A percentile compares a stretch with the other conserved stretches of the same genome.
Evolutionary conservation across 2,888 invertebrate genomes (phyloP).

Genomic region (Phyllotreta striolata): DNA sequence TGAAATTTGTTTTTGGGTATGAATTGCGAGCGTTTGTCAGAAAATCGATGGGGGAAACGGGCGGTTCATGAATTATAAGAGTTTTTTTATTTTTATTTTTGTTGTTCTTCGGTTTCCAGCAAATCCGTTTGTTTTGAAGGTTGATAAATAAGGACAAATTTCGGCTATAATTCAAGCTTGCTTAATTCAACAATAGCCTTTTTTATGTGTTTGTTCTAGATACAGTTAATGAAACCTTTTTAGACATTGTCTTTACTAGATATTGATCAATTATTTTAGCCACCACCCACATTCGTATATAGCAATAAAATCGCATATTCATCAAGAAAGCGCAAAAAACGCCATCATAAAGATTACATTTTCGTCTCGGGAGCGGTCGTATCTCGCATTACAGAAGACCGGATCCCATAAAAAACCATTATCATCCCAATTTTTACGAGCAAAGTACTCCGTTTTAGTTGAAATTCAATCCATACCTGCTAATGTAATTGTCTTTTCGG

Average conservation of each 20-base stretch:
- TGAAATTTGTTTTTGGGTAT: constrained; percentile 20
- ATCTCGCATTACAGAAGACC: neutral
- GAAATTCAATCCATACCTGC: constrained; percentile 26
- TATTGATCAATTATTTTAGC: too few species aligned
- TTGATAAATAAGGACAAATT: too few species aligned
- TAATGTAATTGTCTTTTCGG: constrained; percentile 21
- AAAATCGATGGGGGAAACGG: constrained; percentile 16
- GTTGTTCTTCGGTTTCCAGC: too few species aligned
- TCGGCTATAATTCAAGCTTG: too few species aligned
- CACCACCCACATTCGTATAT: too few species aligned
- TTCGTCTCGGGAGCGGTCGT: neutral
- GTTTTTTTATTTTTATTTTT: neutral
- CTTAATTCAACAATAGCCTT: too few species aligned
- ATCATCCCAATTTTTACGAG: constrained; percentile 15
- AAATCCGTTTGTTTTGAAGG: too few species aligned
- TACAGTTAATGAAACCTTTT: too few species aligned
- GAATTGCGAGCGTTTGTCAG: constrained; percentile 21
- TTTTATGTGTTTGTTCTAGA: too few species aligned
- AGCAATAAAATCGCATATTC: too few species aligned
- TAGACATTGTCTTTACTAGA: too few species aligned
- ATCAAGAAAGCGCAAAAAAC: too few species aligned
- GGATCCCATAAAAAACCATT: constrained; percentile 12
- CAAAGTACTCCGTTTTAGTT: constrained; percentile 16
- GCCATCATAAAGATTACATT: neutral
- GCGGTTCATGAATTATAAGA: constrained; percentile 15